Conservation (phyloP, 2,888 invertebrate genomes). For the Aricia artaxerxes region DNA sequence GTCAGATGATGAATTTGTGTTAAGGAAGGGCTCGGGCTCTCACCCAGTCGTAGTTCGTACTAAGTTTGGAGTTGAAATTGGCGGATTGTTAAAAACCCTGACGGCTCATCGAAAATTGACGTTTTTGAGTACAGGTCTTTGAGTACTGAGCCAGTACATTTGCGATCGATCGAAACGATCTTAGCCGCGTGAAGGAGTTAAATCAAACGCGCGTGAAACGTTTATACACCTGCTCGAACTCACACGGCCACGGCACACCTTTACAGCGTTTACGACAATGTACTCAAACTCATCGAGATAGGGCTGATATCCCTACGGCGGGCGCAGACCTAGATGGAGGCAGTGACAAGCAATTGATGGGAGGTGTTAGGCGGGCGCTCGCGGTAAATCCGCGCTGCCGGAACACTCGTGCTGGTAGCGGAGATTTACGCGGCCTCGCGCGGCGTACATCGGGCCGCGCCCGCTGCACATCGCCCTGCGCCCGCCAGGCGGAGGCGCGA, state of each 20-base stretch:
- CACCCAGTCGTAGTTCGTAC: neutral
- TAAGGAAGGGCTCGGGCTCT: neutral
- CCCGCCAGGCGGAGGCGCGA: constrained; percentile 21
- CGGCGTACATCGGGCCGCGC: neutral
- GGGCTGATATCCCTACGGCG: neutral
- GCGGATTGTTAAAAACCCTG: too few relatives aligned
- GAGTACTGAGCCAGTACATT: neutral
- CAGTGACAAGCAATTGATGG: constrained; percentile 38
- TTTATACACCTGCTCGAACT: constrained; percentile 21
- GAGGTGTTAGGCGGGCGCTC: constrained; percentile 35
- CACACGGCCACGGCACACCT: neutral
- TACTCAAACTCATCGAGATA: neutral
- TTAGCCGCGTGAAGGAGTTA: neutral
- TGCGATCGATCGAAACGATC: neutral
- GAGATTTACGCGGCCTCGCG: constrained; percentile 20
- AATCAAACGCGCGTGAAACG: constrained; percentile 31
- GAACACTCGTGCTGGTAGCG: constrained; percentile 33
- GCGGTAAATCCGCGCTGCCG: constrained; percentile 33
- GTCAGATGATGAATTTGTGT: neutral
- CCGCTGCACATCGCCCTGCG: neutral
- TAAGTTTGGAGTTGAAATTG: neutral
- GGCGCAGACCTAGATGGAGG: constrained; percentile 34
- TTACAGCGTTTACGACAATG: neutral
- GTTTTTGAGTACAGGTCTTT: neutral
- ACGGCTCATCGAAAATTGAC: neutral